These are phyloP conservation scores for Drosophila subobscura DNA, from an alignment of 1,140 invertebrate species.

Conservation along the genomic window DNA sequence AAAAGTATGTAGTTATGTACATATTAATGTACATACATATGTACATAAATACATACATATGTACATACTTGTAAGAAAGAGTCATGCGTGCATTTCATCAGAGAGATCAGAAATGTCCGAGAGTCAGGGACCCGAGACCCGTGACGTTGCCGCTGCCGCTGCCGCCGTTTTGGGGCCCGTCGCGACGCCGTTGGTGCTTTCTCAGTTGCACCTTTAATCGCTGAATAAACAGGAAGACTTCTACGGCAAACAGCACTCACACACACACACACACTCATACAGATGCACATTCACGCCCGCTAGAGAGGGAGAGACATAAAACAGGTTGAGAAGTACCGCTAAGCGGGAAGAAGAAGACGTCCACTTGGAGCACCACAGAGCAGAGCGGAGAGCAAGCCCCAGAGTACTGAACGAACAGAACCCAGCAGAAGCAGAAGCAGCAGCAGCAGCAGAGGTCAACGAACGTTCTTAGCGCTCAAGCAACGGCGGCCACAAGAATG, in stretches of 20 bases:
- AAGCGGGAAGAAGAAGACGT: slow-evolving; percentile 59
- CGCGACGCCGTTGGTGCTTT: slow-evolving; percentile 34
- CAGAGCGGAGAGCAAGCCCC: slow-evolving; percentile 5
- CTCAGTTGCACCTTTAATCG: slow-evolving; percentile 74
- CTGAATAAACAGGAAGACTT: slow-evolving; percentile 81
- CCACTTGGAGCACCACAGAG: no score
- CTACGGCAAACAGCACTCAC: slow-evolving; percentile 69
- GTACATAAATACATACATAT: background rate
- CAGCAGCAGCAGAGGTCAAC: slow-evolving; percentile 78
- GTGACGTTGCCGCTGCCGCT: slow-evolving; percentile 23
- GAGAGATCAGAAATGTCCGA: slow-evolving; percentile 26
- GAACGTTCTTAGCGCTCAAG: slow-evolving; percentile 80
- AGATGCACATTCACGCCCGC: slow-evolving; percentile 10
- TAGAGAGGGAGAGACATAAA: slow-evolving; percentile 55
- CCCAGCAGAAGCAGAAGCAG: slow-evolving; percentile 29
- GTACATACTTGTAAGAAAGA: slow-evolving; percentile 20
- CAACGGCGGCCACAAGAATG: slow-evolving; percentile 60
- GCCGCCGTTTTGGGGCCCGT: slow-evolving; percentile 39
- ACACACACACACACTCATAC: slow-evolving; percentile 15
- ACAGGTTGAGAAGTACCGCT: slow-evolving; percentile 83
- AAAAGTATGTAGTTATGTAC: background rate
- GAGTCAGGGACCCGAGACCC: slow-evolving; percentile 42
- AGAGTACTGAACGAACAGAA: slow-evolving; percentile 11
- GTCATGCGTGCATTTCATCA: slow-evolving; percentile 66
- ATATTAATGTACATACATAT: background rate